phyloP scores from a whole-genome alignment of 92 coral and sea anemone species.

The Blastomussa wellsi region DNA sequence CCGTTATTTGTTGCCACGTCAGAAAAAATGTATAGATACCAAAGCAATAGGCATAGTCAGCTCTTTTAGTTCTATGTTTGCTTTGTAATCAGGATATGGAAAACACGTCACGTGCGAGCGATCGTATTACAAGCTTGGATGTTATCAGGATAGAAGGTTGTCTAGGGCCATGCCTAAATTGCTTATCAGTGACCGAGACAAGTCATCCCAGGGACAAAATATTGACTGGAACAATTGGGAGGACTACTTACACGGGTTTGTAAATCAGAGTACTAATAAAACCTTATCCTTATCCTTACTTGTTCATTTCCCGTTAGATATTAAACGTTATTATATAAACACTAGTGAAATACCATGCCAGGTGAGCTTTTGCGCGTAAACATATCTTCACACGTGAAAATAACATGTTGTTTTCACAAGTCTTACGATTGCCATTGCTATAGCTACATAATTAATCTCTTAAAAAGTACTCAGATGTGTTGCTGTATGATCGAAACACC shows the following conservation, averaged over 20 bases:
- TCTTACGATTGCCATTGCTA: too few species aligned
- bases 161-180: conserved; percentile 54
- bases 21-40: too few species aligned
- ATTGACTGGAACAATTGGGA: conserved; percentile 67
- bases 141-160: conserved; percentile 52
- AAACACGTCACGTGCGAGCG: conserved; percentile 37
- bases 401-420: too few species aligned
- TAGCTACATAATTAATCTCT: too few species aligned
- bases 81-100: conserved; percentile 7
- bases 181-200: conserved; percentile 67
- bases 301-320: neutral
- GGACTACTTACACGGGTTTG: conserved; percentile 68
- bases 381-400: too few species aligned
- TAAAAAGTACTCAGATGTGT: too few species aligned
- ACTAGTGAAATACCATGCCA: too few species aligned
- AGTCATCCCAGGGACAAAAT: conserved; percentile 7
- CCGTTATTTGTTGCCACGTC: neutral
- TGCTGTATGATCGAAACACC: too few species aligned
- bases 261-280: neutral
- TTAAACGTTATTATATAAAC: neutral
- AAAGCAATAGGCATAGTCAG: too few species aligned
- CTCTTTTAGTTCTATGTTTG: neutral
- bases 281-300: neutral
- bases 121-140: conserved; percentile 72
- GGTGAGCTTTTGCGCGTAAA: too few species aligned